Base-by-base conservation (phyloP, 2,797 vertebrate genomes). In the Sylvilagus floridanus region DNA sequence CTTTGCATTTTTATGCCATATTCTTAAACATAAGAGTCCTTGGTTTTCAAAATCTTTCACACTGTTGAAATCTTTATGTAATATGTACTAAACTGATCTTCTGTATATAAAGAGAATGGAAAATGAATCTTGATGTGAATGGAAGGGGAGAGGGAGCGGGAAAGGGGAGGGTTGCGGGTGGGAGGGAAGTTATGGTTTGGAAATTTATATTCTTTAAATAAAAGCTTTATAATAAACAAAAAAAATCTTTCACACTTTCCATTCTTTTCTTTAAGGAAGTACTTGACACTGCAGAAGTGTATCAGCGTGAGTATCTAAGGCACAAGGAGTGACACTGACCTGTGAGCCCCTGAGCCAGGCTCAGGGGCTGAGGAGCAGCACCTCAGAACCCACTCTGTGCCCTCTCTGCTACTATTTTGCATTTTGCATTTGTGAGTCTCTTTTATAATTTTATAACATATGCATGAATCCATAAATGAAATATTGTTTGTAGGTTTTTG, bases 21-120 rank as follows among this genome's bases (percentile, higher is more conserved):
- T 85, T 92, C 76, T 84, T 94, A 94, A 5, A 86, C 12, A 52
- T 88, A 95, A 90, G 26, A 78, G 57, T 35, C 77, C 66, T 88
- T 84, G 88, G 83, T 89, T 84, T 94, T 94, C 81, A n/a, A 92
- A 87, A n/a, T n/a, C n/a, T n/a, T n/a, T n/a, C n/a, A n/a, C n/a
- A n/a, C n/a, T n/a, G n/a, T n/a, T n/a, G n/a, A n/a, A n/a, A n/a
- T n/a, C n/a, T n/a, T n/a, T n/a, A n/a, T n/a, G n/a, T n/a, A n/a
- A n/a, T n/a, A n/a, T n/a, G n/a, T n/a, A n/a, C n/a, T n/a, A n/a
- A n/a, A n/a, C n/a, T n/a, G n/a, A n/a, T n/a, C n/a, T n/a, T n/a
- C n/a, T n/a, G n/a, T n/a, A n/a, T n/a, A n/a, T n/a, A n/a, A n/a
- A n/a, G n/a, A n/a, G n/a, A n/a, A n/a, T n/a, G n/a, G n/a, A n/a